Percentiles rank a stretch among this genome's conserved stretches.
phyloP scores from a whole-genome alignment of 2,797 vertebrate species.

The Rhynchotus rufescens region DNA sequence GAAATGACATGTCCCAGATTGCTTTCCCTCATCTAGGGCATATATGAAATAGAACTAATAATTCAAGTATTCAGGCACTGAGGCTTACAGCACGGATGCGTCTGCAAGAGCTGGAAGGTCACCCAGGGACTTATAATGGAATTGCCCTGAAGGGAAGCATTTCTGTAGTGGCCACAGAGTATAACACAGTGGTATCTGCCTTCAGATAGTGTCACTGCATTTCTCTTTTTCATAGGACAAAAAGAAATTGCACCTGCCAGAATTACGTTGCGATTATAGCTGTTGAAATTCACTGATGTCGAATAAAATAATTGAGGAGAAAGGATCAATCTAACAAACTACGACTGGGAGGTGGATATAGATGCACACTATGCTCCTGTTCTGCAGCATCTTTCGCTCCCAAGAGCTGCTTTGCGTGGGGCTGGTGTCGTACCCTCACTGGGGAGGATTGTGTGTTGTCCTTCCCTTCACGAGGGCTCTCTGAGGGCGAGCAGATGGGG shows the following conservation, averaged over 20 bases:
- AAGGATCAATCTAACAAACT: background rate
- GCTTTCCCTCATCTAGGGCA: background rate
- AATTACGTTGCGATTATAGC: background rate
- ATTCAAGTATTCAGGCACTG: background rate
- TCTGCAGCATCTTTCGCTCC: background rate
- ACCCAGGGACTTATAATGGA: background rate
- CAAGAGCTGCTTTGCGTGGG: rapidly evolving
- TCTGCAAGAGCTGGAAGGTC: background rate
- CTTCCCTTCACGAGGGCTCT: background rate
- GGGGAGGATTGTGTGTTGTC: background rate
- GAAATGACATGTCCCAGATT: background rate
- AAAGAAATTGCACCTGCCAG: background rate
- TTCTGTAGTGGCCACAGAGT: background rate
- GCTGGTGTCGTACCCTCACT: background rate
- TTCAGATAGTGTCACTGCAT: background rate
- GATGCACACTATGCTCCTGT: rapidly evolving
- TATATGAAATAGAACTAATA: background rate
- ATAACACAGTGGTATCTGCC: background rate
- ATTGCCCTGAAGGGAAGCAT: background rate
- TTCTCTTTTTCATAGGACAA: background rate
- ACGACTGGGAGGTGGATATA: background rate
- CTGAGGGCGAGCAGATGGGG: background rate
- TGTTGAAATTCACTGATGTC: background rate
- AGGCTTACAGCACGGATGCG: background rate
- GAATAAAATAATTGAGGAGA: background rate